Conservation (phyloP, 2,797 vertebrate species). For the Scleropages formosus region DNA sequence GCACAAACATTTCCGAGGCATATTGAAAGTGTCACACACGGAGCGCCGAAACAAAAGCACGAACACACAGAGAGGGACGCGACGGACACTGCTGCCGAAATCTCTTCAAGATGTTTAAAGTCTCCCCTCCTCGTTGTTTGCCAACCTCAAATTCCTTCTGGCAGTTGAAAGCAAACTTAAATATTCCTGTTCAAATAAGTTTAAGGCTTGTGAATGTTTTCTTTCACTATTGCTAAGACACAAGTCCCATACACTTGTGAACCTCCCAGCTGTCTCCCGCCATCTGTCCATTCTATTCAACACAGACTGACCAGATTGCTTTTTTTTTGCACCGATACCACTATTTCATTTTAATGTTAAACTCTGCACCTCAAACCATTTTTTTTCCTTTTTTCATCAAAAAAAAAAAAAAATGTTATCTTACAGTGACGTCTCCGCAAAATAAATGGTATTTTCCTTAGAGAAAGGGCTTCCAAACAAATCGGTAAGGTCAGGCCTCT, state of each 20-base stretch:
- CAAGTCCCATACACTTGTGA: conserved; percentile 72
- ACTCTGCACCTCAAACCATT: background rate
- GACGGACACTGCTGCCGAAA: conserved; percentile 38
- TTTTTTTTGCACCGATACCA: conserved; percentile 6
- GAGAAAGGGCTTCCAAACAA: conserved; percentile 38
- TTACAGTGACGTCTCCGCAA: background rate
- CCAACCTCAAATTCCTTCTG: conserved; percentile 43
- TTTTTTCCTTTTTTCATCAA: background rate
- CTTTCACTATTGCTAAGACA: conserved; percentile 67
- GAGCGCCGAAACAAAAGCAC: conserved; percentile 32
- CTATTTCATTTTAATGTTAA: background rate
- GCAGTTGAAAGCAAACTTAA: conserved; percentile 55
- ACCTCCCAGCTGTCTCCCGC: conserved; percentile 72
- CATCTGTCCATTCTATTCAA: conserved; percentile 68
- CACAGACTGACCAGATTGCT: conserved; percentile 13
- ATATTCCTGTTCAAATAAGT: conserved; percentile 78
- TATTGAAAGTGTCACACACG: conserved; percentile 31
- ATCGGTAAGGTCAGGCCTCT: conserved; percentile 42
- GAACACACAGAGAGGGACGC: conserved; percentile 31
- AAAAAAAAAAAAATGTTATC: conserved; percentile 1
- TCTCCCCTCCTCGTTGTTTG: conserved; percentile 39
- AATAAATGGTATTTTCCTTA: conserved; percentile 13
- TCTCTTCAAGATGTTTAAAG: conserved; percentile 54
- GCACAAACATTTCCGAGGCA: conserved; percentile 23
- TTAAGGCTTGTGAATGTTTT: conserved; percentile 74